Conservation (phyloP, 2,888 invertebrate genomes). For the Notodonta ziczac region DNA sequence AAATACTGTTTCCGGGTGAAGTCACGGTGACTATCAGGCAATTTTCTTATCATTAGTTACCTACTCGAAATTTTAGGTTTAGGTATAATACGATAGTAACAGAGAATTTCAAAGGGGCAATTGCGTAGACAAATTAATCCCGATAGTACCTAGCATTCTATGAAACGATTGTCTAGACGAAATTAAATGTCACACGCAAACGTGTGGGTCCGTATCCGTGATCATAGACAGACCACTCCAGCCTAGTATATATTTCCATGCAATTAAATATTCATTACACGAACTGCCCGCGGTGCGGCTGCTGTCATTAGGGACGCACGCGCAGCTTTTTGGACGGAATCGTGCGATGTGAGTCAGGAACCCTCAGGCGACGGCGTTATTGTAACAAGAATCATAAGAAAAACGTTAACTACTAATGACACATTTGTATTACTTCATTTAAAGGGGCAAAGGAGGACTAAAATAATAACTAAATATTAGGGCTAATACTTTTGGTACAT, state of each 20-base stretch:
- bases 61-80: too few relatives aligned
- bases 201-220: constrained; percentile 31
- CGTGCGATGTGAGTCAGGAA: constrained; percentile 26
- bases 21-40: too few relatives aligned
- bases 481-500: too few relatives aligned
- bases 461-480: too few relatives aligned
- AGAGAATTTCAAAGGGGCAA: not conserved
- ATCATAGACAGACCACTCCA: constrained; percentile 50
- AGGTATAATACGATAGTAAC: too few relatives aligned
- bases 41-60: too few relatives aligned
- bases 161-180: too few relatives aligned
- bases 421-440: not conserved
- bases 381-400: constrained; percentile 7
- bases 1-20: too few relatives aligned
- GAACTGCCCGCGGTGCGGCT: constrained; percentile 59
- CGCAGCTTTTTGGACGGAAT: constrained; percentile 51
- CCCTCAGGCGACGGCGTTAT: constrained; percentile 23
- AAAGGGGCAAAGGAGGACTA: too few relatives aligned
- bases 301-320: constrained; percentile 70
- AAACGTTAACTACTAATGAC: not conserved
- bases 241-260: constrained; percentile 63
- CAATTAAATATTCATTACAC: constrained; percentile 81
- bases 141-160: too few relatives aligned
- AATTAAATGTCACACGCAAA: constrained; percentile 4
- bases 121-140: not conserved